These are phyloP conservation scores for Ganaspis brasiliensis DNA, from an alignment of 2,888 invertebrate species.

Conservation along the genomic window DNA sequence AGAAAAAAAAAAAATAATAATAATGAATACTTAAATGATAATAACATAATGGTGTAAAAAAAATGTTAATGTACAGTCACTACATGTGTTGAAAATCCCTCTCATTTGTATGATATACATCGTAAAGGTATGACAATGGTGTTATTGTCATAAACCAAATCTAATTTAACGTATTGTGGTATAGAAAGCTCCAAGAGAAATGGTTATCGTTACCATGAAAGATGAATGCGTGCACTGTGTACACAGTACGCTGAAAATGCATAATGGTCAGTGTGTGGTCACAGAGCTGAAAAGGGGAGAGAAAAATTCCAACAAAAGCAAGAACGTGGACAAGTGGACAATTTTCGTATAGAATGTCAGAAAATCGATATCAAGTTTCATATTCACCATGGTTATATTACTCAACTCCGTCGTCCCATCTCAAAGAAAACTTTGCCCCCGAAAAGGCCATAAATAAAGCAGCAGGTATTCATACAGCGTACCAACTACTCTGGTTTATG, in stretches of 20 bases:
- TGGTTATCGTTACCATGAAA: conserved; percentile 30
- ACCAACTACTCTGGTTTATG: conserved; percentile 58
- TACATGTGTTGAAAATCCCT: no score
- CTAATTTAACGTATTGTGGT: conserved; percentile 21
- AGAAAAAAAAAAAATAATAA: no score
- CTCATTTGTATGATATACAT: no score
- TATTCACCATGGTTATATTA: conserved; percentile 39
- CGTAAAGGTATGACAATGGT: no score
- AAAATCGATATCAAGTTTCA: conserved; percentile 45
- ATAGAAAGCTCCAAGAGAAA: conserved; percentile 29
- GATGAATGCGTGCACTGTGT: conserved; percentile 27
- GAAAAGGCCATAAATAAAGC: conserved; percentile 69
- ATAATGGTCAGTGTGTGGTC: conserved; percentile 16
- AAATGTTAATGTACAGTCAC: no score
- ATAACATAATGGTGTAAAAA: not conserved
- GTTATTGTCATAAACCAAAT: conserved; percentile 15
- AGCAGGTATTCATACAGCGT: conserved; percentile 66
- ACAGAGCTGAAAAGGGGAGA: not conserved
- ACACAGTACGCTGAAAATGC: conserved; percentile 6
- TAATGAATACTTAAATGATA: no score
- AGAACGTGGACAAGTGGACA: conserved; percentile 48
- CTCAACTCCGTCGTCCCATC: conserved; percentile 24
- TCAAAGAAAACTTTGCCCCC: conserved; percentile 52
- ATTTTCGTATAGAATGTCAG: conserved; percentile 48
- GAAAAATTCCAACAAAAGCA: conserved; percentile 13